Base-by-base conservation (phyloP, 1,140 invertebrate genomes). In the Pemphigus obesinymphae region DNA sequence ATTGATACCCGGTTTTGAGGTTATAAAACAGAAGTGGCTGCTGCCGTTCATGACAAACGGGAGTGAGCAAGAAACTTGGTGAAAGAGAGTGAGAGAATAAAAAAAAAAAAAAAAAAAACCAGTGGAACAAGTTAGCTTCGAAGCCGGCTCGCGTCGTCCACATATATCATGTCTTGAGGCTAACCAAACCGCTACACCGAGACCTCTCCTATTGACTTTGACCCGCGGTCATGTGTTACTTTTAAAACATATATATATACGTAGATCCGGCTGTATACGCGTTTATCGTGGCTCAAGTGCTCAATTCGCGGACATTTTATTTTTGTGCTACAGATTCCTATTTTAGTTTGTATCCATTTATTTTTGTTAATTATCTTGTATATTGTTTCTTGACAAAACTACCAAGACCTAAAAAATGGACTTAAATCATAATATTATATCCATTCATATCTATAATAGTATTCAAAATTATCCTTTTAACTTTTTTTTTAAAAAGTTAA, bases 221-320 rank as follows among this genome's bases (percentile, higher is more conserved):
- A 80, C 76, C 76, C 37, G 76, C 55, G 76, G 76, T 80, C 76
- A 80, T 80, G 76, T 80, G 76, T 80, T 80, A 80, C 76, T 80
- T 80, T 80, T 80, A 61, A 80, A 80, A 80, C 55, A 31, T n/a
- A n/a, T n/a, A n/a, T n/a, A n/a, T n/a, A n/a, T 58, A 80, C 75
- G 50, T 78, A 55, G 75, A 78, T 80, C 76, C 76, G 76, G 76
- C 37, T 80, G 8, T 4, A 48, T 40, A 17, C 31, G 53, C 13
- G 17, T 10, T 31, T 2, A 50, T 50, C 29, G 70, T 20, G 73
- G 31, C n/a, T 31, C n/a, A 20, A 26, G 29, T 53, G 45, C 73
- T n/a, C n/a, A n/a, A 20, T n/a, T 4, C 17, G 15, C 15, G 29
- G 3, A 48, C 3, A 17, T 2, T 20, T 31, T 73, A 48, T 50